Evolutionary conservation across 2,797 vertebrate genomes (phyloP).

Genomic region (Tapirus indicus): DNA sequence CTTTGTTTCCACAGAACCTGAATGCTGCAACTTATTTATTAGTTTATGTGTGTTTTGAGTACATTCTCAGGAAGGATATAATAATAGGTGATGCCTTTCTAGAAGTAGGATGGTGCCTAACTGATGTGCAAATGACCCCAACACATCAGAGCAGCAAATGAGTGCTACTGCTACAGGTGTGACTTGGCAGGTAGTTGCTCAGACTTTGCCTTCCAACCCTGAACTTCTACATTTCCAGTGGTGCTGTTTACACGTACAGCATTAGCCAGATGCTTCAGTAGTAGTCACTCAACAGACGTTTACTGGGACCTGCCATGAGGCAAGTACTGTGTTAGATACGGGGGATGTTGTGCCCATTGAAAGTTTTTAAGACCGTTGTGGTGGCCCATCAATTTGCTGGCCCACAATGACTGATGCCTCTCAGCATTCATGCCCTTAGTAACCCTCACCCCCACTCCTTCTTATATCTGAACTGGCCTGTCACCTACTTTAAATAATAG

Average conservation of each 20-base stretch:
- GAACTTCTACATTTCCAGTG: background rate
- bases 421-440: background rate
- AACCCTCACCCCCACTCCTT: background rate
- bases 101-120: background rate
- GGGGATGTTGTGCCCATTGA: background rate
- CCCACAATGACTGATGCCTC: background rate
- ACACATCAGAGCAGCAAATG: background rate
- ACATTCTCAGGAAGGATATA: background rate
- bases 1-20: constrained; percentile 57
- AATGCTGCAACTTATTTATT: background rate
- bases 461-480: background rate
- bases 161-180: background rate
- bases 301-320: background rate
- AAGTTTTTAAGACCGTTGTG: background rate
- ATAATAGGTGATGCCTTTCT: background rate
- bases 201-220: background rate
- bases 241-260: background rate
- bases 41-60: background rate
- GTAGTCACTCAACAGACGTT: background rate
- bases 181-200: background rate
- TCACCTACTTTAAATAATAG: background rate
- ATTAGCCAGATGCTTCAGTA: background rate
- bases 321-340: too few species aligned
- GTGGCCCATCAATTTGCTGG: background rate
- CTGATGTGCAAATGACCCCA: background rate